Evolutionary conservation across 2,888 invertebrate species (phyloP).

Genomic region (Linnaemya tessellans): DNA sequence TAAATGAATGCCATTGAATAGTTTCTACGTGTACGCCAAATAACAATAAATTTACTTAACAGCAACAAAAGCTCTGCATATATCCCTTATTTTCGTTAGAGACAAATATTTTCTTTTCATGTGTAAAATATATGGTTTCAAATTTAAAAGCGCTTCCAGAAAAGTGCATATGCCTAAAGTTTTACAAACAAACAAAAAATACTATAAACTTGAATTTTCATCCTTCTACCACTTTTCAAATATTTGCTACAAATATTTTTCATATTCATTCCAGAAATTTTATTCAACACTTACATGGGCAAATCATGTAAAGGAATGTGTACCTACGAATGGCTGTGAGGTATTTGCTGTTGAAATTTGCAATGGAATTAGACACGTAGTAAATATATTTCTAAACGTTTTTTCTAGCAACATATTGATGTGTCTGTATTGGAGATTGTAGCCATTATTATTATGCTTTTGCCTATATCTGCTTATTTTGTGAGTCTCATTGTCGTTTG

Average conservation of each 20-base stretch:
- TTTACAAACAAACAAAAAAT: too few relatives aligned
- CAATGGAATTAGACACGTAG: conserved; percentile 49
- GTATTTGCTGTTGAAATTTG: conserved; percentile 45
- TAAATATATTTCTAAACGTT: conserved; percentile 24
- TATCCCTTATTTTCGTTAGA: neutral
- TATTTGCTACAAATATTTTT: conserved; percentile 22
- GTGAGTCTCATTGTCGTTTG: neutral
- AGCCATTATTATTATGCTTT: conserved; percentile 21
- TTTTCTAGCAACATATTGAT: neutral
- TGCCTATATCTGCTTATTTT: neutral
- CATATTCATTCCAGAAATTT: conserved; percentile 13
- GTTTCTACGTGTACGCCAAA: neutral
- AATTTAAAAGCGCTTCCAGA: too few relatives aligned
- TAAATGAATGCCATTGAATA: neutral
- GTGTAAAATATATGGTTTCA: too few relatives aligned
- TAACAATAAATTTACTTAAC: neutral
- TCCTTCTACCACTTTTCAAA: neutral
- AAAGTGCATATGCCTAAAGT: too few relatives aligned
- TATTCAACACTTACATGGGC: conserved; percentile 18
- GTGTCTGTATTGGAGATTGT: conserved; percentile 21
- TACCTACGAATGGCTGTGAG: neutral
- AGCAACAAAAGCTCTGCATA: neutral
- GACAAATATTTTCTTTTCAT: neutral
- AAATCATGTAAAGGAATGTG: neutral
- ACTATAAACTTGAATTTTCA: neutral